Evolutionary conservation across 2,797 vertebrate genomes (phyloP).

Genomic region (Takifugu rubripes): DNA sequence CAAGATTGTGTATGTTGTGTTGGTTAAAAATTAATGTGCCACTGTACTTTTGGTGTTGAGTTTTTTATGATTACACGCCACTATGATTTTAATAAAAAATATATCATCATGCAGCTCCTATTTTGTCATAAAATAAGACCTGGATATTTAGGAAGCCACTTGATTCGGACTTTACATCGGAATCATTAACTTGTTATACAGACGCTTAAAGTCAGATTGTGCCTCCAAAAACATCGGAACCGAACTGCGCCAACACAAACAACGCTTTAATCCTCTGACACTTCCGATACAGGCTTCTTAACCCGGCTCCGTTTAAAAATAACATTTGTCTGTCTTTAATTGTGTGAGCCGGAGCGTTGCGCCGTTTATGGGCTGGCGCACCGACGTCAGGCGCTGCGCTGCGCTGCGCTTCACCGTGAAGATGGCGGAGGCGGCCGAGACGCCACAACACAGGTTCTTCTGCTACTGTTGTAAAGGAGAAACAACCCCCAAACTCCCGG

Average conservation of each 20-base stretch:
- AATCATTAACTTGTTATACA: neutral
- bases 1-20: slow-evolving; percentile 39
- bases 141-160: neutral
- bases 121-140: neutral
- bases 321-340: no score
- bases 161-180: neutral
- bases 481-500: slow-evolving; percentile 88
- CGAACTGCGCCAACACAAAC: no score
- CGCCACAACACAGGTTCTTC: slow-evolving; percentile 85
- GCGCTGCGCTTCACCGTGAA: slow-evolving; percentile 58
- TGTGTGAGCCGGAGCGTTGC: neutral
- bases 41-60: slow-evolving; percentile 60
- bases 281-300: no score
- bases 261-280: no score
- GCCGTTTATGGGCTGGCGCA: slow-evolving; percentile 50
- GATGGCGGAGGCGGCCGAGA: slow-evolving; percentile 87
- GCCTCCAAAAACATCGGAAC: no score
- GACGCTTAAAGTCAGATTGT: neutral
- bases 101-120: slow-evolving; percentile 29
- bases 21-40: slow-evolving; percentile 35
- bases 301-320: no score
- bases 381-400: slow-evolving; percentile 54
- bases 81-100: slow-evolving; percentile 66
- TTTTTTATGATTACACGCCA: slow-evolving; percentile 42
- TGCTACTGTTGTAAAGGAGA: slow-evolving; percentile 91